Evolutionary conservation across 2,888 invertebrate species (phyloP).

Genomic region (Euphydryas editha): DNA sequence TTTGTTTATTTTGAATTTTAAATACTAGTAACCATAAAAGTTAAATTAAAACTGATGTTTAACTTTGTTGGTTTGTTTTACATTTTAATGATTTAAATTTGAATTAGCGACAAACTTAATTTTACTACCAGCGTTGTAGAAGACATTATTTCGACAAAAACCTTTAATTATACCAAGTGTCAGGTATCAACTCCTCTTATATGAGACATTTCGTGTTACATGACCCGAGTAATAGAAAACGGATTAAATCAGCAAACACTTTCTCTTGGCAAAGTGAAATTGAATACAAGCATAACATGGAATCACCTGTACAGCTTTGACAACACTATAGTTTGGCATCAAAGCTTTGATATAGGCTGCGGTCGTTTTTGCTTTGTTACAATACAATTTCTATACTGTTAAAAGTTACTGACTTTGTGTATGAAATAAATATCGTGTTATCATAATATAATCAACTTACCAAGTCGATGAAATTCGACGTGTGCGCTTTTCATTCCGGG

Average conservation of each 20-base stretch:
- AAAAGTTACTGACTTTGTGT: no score
- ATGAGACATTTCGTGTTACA: not conserved
- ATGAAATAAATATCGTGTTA: no score
- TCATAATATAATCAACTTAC: conserved; percentile 51
- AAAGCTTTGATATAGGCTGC: no score
- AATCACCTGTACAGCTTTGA: not conserved
- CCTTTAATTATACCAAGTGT: no score
- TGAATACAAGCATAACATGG: not conserved
- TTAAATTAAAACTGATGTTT: not conserved
- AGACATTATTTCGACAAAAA: no score
- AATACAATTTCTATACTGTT: no score
- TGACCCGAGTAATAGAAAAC: not conserved
- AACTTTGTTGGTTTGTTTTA: not conserved
- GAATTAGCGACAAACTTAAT: not conserved
- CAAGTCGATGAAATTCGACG: conserved; percentile 69
- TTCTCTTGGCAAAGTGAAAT: not conserved
- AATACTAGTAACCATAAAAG: not conserved
- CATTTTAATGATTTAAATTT: not conserved
- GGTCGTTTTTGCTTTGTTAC: no score
- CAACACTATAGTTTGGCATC: no score
- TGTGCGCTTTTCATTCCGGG: conserved; percentile 60
- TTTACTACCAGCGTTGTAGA: not conserved
- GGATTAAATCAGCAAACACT: not conserved
- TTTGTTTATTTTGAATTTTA: not conserved
- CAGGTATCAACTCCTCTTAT: no score